A percentile compares a stretch with the other conserved stretches of the same genome.
phyloP scores from a whole-genome alignment of 2,888 invertebrate species.

The Toxonevra muliebris region DNA sequence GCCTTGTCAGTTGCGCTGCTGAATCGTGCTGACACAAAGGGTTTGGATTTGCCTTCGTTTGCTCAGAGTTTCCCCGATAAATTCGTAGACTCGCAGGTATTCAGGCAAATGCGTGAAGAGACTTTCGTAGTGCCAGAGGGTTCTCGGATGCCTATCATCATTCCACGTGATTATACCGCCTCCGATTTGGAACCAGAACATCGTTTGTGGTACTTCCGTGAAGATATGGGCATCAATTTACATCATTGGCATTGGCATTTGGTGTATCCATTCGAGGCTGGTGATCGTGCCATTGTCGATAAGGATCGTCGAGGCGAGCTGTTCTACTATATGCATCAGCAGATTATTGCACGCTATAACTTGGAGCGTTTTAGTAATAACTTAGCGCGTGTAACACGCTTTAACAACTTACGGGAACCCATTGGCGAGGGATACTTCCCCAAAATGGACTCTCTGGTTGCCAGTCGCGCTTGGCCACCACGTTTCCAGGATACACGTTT shows the following conservation, averaged over 20 bases:
- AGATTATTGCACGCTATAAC: slow-evolving; percentile 73
- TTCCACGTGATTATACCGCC: slow-evolving; percentile 78
- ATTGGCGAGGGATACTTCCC: slow-evolving; percentile 85
- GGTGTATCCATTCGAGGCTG: slow-evolving; percentile 79
- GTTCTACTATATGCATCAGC: slow-evolving; percentile 84
- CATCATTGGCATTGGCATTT: slow-evolving; percentile 71
- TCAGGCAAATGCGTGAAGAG: slow-evolving; percentile 69
- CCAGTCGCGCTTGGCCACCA: slow-evolving; percentile 80
- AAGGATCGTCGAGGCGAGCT: slow-evolving; percentile 82
- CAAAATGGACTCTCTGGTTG: slow-evolving; percentile 80
- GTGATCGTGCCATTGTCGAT: slow-evolving; percentile 66
- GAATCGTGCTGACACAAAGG: slow-evolving; percentile 72
- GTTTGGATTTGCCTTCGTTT: slow-evolving; percentile 70
- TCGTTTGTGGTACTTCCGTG: slow-evolving; percentile 69
- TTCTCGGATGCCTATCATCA: slow-evolving; percentile 71
- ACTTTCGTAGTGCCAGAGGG: slow-evolving; percentile 71
- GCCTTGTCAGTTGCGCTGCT: slow-evolving; percentile 79
- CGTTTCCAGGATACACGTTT: slow-evolving; percentile 69
- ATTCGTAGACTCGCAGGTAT: slow-evolving; percentile 71
- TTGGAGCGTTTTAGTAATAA: slow-evolving; percentile 79
- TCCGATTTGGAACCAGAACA: slow-evolving; percentile 80
- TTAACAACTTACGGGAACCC: slow-evolving; percentile 73
- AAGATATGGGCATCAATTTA: slow-evolving; percentile 67
- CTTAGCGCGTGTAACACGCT: slow-evolving; percentile 71
- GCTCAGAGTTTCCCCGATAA: slow-evolving; percentile 74